These are phyloP conservation scores for Uria lomvia DNA, from an alignment of 2,113 vertebrate species.

Conservation along the genomic window DNA sequence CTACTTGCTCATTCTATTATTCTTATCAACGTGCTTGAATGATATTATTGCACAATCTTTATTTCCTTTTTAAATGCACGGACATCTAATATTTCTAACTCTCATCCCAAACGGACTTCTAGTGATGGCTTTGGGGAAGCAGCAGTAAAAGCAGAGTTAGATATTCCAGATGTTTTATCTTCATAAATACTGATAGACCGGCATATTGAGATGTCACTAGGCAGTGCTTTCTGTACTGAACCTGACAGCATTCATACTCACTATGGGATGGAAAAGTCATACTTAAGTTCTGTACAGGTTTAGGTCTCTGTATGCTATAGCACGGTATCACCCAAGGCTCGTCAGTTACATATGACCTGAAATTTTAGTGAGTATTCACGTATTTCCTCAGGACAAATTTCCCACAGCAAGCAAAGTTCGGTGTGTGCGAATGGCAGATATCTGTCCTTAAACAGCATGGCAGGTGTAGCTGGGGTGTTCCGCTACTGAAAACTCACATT, in stretches of 20 bases:
- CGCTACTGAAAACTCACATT: neutral
- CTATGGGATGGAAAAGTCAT: neutral
- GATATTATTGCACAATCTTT: neutral
- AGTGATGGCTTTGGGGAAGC: neutral
- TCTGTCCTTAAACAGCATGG: neutral
- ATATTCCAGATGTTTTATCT: neutral
- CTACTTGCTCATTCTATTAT: neutral
- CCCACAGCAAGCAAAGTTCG: neutral
- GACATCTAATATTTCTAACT: neutral
- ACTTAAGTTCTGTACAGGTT: neutral
- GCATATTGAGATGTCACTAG: neutral
- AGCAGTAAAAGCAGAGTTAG: neutral
- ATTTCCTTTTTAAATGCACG: neutral
- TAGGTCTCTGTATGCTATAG: neutral
- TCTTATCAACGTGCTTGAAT: neutral
- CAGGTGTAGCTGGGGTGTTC: neutral
- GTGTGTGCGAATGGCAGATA: neutral
- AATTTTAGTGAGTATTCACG: neutral
- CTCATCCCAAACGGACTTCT: neutral
- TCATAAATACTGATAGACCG: neutral
- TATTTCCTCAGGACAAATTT: neutral
- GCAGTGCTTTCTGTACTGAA: neutral
- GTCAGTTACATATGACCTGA: neutral
- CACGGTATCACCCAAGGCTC: neutral
- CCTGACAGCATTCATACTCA: neutral